Evolutionary conservation across 2,888 invertebrate species (phyloP).

Genomic region (Drosophila longiperda): DNA sequence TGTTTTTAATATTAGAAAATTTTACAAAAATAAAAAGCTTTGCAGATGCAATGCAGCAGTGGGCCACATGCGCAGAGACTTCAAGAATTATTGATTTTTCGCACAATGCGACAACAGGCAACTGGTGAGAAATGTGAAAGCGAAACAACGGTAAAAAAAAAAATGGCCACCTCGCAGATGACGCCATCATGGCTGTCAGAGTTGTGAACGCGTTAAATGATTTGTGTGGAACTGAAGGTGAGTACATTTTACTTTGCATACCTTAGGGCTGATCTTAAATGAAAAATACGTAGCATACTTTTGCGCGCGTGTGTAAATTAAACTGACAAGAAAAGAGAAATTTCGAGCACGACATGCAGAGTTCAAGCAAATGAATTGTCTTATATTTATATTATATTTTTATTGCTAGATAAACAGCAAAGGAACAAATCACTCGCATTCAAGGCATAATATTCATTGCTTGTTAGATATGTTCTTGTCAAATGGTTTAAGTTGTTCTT

Average conservation of each 20-base stretch:
- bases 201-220: conserved; percentile 34
- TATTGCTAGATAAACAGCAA: background rate
- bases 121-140: conserved; percentile 16
- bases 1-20: conserved; percentile 5
- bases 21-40: conserved; percentile 1
- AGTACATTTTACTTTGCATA: conserved; percentile 35
- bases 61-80: conserved; percentile 13
- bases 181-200: conserved; percentile 26
- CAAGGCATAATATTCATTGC: background rate
- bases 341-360: background rate
- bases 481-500: background rate
- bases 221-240: conserved; percentile 18
- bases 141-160: conserved; percentile 5
- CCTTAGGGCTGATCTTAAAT: conserved; percentile 24
- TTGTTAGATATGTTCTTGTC: background rate
- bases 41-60: conserved; percentile 5
- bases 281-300: conserved; percentile 33
- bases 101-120: conserved; percentile 13
- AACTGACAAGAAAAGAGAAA: background rate
- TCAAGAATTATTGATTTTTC: conserved; percentile 45
- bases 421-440: background rate
- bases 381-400: background rate
- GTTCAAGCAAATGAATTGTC: background rate
- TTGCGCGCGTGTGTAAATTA: conserved; percentile 5
- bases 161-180: conserved; percentile 12